Conservation (phyloP, 2,113 vertebrate genomes). For the Lates calcarifer region DNA sequence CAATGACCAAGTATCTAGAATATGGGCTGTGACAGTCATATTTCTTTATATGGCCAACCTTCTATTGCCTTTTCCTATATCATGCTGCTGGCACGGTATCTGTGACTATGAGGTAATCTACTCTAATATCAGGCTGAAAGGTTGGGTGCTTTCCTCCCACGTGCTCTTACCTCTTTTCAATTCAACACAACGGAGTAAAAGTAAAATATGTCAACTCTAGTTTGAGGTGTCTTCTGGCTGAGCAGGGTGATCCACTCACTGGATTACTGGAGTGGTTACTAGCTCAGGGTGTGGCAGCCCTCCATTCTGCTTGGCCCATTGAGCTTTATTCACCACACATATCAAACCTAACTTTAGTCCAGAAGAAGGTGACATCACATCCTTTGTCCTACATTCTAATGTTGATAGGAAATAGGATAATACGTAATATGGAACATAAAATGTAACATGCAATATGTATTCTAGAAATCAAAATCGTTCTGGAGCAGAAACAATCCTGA, state of each 20-base stretch:
- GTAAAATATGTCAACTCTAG: slow-evolving; percentile 25
- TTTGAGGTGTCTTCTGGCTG: slow-evolving; percentile 28
- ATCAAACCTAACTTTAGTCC: slow-evolving; percentile 37
- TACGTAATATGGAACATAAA: slow-evolving; percentile 22
- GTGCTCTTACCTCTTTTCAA: slow-evolving; percentile 31
- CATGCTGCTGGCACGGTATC: slow-evolving; percentile 40
- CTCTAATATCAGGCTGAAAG: slow-evolving; percentile 40
- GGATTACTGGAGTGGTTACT: slow-evolving; percentile 14
- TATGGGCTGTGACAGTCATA: slow-evolving; percentile 51
- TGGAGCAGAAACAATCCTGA: too few relatives aligned
- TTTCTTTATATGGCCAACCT: slow-evolving; percentile 57
- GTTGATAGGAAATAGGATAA: slow-evolving; percentile 11
- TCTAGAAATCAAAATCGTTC: too few relatives aligned
- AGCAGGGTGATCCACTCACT: background rate
- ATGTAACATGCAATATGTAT: slow-evolving; percentile 7
- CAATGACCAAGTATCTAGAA: slow-evolving; percentile 55
- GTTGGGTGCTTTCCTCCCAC: slow-evolving; percentile 30
- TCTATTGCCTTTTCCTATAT: slow-evolving; percentile 48
- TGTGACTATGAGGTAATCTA: slow-evolving; percentile 47
- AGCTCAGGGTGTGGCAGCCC: slow-evolving; percentile 10
- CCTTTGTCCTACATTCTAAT: slow-evolving; percentile 5
- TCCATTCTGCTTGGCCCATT: slow-evolving; percentile 37
- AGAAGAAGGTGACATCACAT: slow-evolving; percentile 13
- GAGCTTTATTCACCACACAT: slow-evolving; percentile 52
- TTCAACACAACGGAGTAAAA: slow-evolving; percentile 5